Conservation (phyloP, 2,113 vertebrate species). For the Cranoglanis bouderius region DNA sequence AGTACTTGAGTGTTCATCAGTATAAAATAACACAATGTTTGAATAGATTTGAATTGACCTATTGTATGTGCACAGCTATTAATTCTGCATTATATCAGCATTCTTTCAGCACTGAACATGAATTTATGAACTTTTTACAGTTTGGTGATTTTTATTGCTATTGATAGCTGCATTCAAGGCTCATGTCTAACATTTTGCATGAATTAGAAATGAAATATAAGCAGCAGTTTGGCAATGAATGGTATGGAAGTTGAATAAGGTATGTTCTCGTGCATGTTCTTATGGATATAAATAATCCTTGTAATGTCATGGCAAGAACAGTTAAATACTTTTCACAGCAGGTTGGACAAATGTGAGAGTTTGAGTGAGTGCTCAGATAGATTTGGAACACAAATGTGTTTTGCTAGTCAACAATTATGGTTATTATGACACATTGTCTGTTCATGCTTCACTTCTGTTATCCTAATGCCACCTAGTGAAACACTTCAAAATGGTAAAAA, state of each 20-base stretch:
- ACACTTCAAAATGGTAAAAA: not conserved
- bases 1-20: not conserved
- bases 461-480: not conserved
- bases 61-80: not conserved
- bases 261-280: conserved; percentile 65
- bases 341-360: conserved; percentile 83
- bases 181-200: conserved; percentile 82
- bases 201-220: conserved; percentile 50
- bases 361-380: conserved; percentile 65
- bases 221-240: conserved; percentile 53
- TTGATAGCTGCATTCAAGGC: not conserved
- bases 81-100: not conserved
- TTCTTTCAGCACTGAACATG: not conserved
- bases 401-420: conserved; percentile 89
- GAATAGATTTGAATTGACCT: not conserved
- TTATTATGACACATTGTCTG: conserved; percentile 44
- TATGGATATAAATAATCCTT: not conserved
- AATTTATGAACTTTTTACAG: conserved; percentile 3
- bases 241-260: conserved; percentile 61
- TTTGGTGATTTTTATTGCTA: not conserved
- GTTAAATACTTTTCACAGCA: conserved; percentile 84
- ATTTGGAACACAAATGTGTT: conserved; percentile 89
- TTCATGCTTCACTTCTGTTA: not conserved
- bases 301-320: conserved; percentile 72
- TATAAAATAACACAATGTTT: not conserved